These are phyloP conservation scores for Erpetoichthys calabaricus DNA, from an alignment of 2,797 vertebrate genomes.

Conservation along the genomic window DNA sequence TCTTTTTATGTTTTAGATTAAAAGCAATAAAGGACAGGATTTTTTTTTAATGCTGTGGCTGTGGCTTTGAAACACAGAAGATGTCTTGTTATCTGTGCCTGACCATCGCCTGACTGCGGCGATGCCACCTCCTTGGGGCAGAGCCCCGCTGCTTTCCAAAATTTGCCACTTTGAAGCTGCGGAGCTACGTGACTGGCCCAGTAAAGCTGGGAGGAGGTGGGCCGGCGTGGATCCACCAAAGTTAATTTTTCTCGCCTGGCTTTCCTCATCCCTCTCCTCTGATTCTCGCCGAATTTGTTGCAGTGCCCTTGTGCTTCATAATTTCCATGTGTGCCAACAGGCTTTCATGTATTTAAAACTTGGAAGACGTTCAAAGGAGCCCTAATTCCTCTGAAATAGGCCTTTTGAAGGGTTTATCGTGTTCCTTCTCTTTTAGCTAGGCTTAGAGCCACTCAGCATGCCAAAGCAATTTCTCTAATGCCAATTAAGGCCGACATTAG, in stretches of 20 bases:
- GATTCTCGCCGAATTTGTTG: constrained; percentile 73
- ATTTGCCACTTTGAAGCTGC: too few relatives aligned
- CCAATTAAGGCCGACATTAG: constrained; percentile 95
- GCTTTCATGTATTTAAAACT: constrained; percentile 95
- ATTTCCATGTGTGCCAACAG: constrained; percentile 98
- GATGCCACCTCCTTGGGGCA: too few relatives aligned
- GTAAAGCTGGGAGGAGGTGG: too few relatives aligned
- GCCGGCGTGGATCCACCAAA: too few relatives aligned
- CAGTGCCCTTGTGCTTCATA: constrained; percentile 74
- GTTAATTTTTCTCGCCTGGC: constrained; percentile 31
- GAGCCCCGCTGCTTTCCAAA: too few relatives aligned
- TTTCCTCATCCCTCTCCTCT: constrained; percentile 51
- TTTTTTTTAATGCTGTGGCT: too few relatives aligned
- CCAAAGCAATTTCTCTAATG: constrained; percentile 97
- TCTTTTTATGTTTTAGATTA: too few relatives aligned
- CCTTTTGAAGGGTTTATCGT: constrained; percentile 96
- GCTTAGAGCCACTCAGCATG: constrained; percentile 88
- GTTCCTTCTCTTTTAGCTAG: constrained; percentile 92
- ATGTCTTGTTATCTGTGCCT: too few relatives aligned
- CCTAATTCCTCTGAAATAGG: constrained; percentile 97
- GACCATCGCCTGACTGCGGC: too few relatives aligned
- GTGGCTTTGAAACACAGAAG: too few relatives aligned
- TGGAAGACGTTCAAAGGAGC: constrained; percentile 96
- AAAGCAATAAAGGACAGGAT: too few relatives aligned
- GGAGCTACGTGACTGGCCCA: too few relatives aligned